Evolutionary conservation across 2,888 invertebrate genomes (phyloP).

Genomic region (Rhimphoctona megacephalus): DNA sequence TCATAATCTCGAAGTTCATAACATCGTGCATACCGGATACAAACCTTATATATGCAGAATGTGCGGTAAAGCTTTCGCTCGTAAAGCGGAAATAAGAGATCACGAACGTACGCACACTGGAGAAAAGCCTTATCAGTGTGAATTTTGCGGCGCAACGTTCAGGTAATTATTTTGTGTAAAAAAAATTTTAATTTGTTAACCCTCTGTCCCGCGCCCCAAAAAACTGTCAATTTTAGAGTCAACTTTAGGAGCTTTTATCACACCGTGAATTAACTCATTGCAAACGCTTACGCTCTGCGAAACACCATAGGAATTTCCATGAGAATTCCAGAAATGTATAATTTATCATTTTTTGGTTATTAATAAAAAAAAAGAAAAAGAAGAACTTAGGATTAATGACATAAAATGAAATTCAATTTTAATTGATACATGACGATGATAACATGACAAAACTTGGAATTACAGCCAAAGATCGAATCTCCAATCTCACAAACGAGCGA

Average conservation of each 20-base stretch:
- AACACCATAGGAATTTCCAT: no score
- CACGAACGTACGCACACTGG: slow-evolving; percentile 94
- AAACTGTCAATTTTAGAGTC: no score
- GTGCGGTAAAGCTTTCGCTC: slow-evolving; percentile 91
- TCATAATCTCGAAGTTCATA: slow-evolving; percentile 92
- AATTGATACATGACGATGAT: not conserved
- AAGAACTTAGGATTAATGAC: no score
- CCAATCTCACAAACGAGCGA: slow-evolving; percentile 92
- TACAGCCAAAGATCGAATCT: slow-evolving; percentile 92
- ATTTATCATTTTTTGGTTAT: no score
- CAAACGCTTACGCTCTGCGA: no score
- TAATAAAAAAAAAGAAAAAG: no score
- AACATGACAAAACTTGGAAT: not conserved
- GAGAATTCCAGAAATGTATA: no score
- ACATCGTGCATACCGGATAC: slow-evolving; percentile 91
- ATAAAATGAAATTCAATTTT: not conserved
- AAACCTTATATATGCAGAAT: slow-evolving; percentile 90
- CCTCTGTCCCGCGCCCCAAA: no score
- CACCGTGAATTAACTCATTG: no score
- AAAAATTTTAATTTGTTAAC: not conserved
- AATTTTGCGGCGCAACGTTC: slow-evolving; percentile 92
- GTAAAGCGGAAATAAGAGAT: slow-evolving; percentile 92
- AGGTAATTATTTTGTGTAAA: slow-evolving; percentile 76
- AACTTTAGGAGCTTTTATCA: no score
- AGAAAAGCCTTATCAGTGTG: slow-evolving; percentile 92